Conservation (phyloP, 2,888 invertebrate species). For the Brenthis daphne region DNA sequence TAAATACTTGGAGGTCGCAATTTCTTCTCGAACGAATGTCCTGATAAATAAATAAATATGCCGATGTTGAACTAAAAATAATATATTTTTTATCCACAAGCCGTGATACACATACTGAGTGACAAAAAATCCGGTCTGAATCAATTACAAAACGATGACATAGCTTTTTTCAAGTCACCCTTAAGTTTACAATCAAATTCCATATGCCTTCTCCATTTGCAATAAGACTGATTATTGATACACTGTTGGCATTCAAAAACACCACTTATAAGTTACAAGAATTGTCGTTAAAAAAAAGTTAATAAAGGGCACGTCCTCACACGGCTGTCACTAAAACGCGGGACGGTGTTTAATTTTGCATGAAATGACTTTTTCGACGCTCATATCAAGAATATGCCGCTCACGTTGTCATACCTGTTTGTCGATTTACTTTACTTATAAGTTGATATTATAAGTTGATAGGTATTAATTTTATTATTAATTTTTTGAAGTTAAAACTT, state of each 20-base stretch:
- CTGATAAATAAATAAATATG: not conserved
- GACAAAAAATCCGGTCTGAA: slow-evolving; percentile 34
- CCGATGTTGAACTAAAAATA: not conserved
- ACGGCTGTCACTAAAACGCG: slow-evolving; percentile 33
- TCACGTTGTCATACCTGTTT: slow-evolving; percentile 6
- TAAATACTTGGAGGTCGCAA: too few relatives aligned
- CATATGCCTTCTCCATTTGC: not conserved
- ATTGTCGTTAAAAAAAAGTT: slow-evolving; percentile 32
- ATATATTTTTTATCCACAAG: slow-evolving; percentile 20
- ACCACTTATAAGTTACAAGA: not conserved
- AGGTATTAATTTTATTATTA: not conserved
- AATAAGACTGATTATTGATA: slow-evolving; percentile 12
- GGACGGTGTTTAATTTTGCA: slow-evolving; percentile 67
- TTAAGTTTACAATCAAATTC: not conserved
- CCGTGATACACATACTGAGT: slow-evolving; percentile 30
- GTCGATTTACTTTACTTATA: not conserved
- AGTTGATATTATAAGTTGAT: not conserved
- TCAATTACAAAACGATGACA: slow-evolving; percentile 38
- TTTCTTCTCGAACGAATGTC: too few relatives aligned
- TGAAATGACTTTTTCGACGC: slow-evolving; percentile 65
- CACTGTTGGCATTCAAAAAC: not conserved
- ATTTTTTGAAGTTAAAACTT: too few relatives aligned
- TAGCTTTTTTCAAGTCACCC: slow-evolving; percentile 29
- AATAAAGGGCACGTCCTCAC: slow-evolving; percentile 30
- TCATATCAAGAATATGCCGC: slow-evolving; percentile 35